Percentiles rank a stretch among this genome's conserved stretches.
Conservation (phyloP, 1,140 invertebrate genomes). For the Brachionus manjavacas region DNA sequence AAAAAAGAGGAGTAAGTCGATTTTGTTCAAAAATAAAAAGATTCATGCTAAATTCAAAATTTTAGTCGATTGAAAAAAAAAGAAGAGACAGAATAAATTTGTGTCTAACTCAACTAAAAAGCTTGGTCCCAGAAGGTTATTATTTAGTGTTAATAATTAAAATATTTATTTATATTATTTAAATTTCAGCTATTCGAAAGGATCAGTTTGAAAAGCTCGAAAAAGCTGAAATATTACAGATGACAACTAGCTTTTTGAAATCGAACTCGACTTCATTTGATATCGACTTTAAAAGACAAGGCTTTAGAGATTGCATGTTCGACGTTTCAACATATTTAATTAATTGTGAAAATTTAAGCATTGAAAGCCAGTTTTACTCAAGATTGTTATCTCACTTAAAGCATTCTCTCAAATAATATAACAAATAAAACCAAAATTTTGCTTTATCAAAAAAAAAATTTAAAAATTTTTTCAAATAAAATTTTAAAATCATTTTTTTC, state of each 20-base stretch:
- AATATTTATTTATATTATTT: background rate
- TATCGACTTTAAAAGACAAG: background rate
- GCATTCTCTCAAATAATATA: constrained; percentile 8
- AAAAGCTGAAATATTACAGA: constrained; percentile 12
- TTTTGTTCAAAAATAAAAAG: background rate
- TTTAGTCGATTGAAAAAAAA: constrained; percentile 13
- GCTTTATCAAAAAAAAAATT: background rate
- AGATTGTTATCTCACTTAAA: constrained; percentile 12
- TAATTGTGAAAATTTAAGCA: background rate
- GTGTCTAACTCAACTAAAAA: background rate
- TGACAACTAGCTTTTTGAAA: background rate
- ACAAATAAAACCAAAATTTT: background rate
- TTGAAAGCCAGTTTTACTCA: background rate
- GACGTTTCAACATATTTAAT: constrained; percentile 3
- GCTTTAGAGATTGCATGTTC: constrained; percentile 15
- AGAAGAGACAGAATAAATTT: constrained; percentile 4
- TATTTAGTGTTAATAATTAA: background rate
- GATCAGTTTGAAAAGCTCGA: constrained; percentile 6
- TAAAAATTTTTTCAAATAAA: background rate
- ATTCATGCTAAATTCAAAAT: background rate
- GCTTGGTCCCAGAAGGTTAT: constrained; percentile 12
- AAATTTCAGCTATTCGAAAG: constrained; percentile 2
- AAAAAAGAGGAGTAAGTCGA: background rate
- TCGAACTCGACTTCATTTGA: background rate
- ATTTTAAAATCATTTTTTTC: background rate